phyloP scores from a whole-genome alignment of 53 echinoderm and acorn worm species.

The Glandiceps talaboti region DNA sequence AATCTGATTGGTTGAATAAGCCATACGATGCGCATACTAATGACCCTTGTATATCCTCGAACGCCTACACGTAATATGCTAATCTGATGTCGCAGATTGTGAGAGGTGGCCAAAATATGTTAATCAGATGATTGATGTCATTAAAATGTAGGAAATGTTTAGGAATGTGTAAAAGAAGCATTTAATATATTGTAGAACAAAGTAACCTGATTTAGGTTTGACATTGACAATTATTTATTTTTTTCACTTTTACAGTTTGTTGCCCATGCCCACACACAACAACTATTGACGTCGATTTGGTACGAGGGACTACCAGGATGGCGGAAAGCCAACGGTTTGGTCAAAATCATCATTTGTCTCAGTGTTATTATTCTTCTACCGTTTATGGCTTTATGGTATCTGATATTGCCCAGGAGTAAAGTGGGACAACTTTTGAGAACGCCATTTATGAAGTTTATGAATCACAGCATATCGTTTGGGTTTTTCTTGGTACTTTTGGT shows the following conservation, averaged over 20 bases:
- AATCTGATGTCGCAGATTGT: too few species aligned
- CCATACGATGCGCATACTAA: too few species aligned
- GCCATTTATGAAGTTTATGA: conserved; percentile 99
- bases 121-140: too few species aligned
- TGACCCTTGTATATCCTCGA: too few species aligned
- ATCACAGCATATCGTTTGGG: conserved; percentile 91
- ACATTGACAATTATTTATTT: too few species aligned
- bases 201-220: too few species aligned
- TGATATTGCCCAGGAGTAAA: conserved; percentile 59
- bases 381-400: conserved; percentile 80
- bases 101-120: too few species aligned
- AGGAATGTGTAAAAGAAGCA: too few species aligned
- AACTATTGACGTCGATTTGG: conserved; percentile 88
- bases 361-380: conserved; percentile 62
- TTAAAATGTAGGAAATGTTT: too few species aligned
- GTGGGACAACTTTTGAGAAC: conserved; percentile 69
- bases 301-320: conserved; percentile 94
- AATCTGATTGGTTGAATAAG: too few species aligned
- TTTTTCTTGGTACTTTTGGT: conserved; percentile 75
- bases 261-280: conserved; percentile 91
- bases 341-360: conserved; percentile 66
- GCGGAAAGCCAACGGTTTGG: conserved; percentile 63
- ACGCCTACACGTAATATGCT: too few species aligned
- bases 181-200: too few species aligned
- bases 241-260: conserved; percentile 55